Conservation (phyloP, 2,113 vertebrate genomes). For the Zapornia atra region DNA sequence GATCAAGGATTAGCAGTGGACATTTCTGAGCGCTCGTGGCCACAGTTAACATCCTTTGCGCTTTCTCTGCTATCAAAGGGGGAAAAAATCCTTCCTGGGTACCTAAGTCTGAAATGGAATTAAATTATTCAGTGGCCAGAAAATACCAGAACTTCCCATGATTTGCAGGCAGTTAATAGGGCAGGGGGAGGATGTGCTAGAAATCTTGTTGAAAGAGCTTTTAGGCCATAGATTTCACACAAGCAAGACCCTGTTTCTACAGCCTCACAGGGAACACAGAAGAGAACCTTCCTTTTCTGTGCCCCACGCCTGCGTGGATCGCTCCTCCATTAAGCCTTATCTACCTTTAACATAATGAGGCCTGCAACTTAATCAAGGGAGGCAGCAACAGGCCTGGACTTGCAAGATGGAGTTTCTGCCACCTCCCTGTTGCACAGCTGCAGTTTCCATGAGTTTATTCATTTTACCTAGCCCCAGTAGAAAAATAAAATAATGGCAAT, state of each 20-base stretch:
- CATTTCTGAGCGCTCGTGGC: neutral
- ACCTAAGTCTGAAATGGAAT: neutral
- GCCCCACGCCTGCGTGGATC: neutral
- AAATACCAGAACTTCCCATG: neutral
- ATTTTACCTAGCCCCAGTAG: neutral
- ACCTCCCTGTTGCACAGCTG: neutral
- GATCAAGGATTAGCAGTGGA: neutral
- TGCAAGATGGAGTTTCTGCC: neutral
- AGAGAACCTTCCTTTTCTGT: neutral
- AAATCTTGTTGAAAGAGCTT: neutral
- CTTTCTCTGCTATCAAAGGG: neutral
- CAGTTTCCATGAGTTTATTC: neutral
- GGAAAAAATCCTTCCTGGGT: neutral
- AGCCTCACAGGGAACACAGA: neutral
- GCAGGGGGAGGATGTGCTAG: neutral
- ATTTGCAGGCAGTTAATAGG: neutral
- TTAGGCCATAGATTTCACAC: neutral
- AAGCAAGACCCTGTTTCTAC: neutral
- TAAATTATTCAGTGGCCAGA: neutral
- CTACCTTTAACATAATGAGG: neutral
- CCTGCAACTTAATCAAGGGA: neutral
- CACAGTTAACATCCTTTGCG: neutral
- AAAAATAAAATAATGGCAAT: fast-evolving
- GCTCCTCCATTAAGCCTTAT: neutral
- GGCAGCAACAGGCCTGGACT: neutral